These are phyloP conservation scores for Oreotragus oreotragus DNA, from an alignment of 2,113 vertebrate genomes.

Conservation along the genomic window DNA sequence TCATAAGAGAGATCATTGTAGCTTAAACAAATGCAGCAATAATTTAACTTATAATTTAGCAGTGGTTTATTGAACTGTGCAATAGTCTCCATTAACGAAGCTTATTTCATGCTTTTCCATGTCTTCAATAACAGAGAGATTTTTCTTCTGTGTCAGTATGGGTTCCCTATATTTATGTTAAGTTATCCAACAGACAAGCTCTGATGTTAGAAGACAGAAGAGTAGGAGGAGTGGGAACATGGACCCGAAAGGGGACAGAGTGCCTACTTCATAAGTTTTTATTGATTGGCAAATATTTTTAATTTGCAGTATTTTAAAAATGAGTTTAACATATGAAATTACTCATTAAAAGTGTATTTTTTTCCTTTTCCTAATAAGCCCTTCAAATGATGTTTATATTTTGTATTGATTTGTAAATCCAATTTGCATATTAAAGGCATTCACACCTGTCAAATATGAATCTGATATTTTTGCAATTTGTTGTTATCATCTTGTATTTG, in stretches of 20 bases:
- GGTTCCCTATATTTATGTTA: neutral
- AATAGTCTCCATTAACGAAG: neutral
- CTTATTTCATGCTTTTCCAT: neutral
- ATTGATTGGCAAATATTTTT: neutral
- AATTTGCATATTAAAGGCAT: neutral
- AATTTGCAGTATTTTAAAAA: neutral
- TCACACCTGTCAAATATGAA: neutral
- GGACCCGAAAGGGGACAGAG: neutral
- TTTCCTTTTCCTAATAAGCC: neutral
- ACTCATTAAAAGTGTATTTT: neutral
- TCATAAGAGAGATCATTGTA: neutral
- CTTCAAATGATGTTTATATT: neutral
- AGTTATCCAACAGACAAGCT: neutral
- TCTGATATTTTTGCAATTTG: neutral
- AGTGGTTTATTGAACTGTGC: neutral
- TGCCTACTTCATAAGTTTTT: neutral
- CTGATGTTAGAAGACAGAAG: neutral
- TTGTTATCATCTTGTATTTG: neutral
- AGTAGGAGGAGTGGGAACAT: neutral
- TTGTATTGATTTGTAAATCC: neutral
- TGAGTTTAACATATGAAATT: neutral
- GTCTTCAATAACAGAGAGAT: neutral
- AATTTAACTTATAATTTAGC: neutral
- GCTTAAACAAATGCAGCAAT: neutral
- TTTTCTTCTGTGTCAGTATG: neutral